Evolutionary conservation across 2,888 invertebrate species (phyloP), one percentile per base, ranked within the genome.

Genomic region (Tenthredo notha): DNA sequence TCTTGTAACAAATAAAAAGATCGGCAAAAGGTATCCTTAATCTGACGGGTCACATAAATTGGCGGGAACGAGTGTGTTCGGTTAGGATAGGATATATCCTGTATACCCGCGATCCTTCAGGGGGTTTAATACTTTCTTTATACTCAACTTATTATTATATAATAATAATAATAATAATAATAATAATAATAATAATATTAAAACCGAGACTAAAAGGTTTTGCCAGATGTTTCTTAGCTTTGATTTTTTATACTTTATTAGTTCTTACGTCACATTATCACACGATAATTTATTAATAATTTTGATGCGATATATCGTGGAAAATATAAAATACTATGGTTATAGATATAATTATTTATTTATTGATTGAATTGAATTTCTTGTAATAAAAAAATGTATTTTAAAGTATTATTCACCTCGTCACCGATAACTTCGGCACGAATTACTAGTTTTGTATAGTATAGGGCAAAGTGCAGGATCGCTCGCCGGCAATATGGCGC

Each of bases 11-110:
- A 86, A 85, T 86, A 85, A 86, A 86, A 86, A 88, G 86, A 86
- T 85, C 85, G 85, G 86, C 84, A 87, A 87, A 88, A 88, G 90
- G 88, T 88, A 87, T 33, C 18, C 88, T 89, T 92, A 92, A 92
- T 92, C 92, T 90, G 92, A 92, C 92, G 91, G 90, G 87, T 87
- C 89, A 90, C 92, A 92, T 92, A 92, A 92, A 92, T 92, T 92
- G 90, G 92, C 92, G 92, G 91, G 89, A 92, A 92, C 92, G 90
- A 92, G 92, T 92, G 91, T 92, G 92, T 92, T 61, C 58, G 9
- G 18, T 37, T n/a, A 37, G n/a, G 2, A 47, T 75, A 47, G 33
- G 2, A 33, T 25, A 29, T 0, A 1, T 33, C 2, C 37, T 7
- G 37, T 6, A 37, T 47, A 29, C 4, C 33, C 37, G 40, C 72